Base-by-base conservation (phyloP, 2,888 invertebrate species). In the Melanostoma mellinum region DNA sequence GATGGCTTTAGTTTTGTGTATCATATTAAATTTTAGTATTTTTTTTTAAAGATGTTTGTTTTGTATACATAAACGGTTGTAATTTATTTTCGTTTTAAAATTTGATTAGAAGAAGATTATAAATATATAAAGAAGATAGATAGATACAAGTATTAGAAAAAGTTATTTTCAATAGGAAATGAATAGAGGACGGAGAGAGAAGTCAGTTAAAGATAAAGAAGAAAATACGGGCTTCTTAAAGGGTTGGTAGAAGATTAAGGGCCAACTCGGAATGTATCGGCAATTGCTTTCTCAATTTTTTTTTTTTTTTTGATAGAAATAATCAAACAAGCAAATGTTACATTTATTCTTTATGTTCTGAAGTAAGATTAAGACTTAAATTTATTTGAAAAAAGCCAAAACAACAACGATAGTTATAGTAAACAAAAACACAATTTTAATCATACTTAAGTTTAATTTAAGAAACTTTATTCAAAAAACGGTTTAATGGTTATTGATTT, bases 1-100 rank as follows among this genome's bases (percentile, higher is more conserved):
- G 90, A 90, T 89, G 91, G 91, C 91, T 91, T 90, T 63, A 38
- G 48, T 74, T 85, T 74, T 65, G 78, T 86, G 85, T 80, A 85
- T 86, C 73, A 79, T 58, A 73, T 82, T 89, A 88, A 87, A 87
- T 87, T 86, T 86, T 85, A 86, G 48, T 74, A 73, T 84, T 77
- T 78, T 60, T 79, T 73, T 86, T 78, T 77, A 78, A 81, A 86
- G 75, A 50, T 72, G 48, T 80, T 65, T 79, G 30, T 71, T 75
- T 84, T 44, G 55, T 65, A 67, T 71, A 52, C 67, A 65, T 74
- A 56, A 56, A 68, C 40, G 67, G 30, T 78, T 46, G 44, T 44
- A 55, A 44, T 56, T 46, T 67, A 71, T 42, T 46, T 56, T 56
- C 30, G 40, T 48, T 60, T 52, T 55, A 52, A 55, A 32, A 46